Base-by-base conservation (phyloP, 2,797 vertebrate species). In the Phalloptychus januarius region DNA sequence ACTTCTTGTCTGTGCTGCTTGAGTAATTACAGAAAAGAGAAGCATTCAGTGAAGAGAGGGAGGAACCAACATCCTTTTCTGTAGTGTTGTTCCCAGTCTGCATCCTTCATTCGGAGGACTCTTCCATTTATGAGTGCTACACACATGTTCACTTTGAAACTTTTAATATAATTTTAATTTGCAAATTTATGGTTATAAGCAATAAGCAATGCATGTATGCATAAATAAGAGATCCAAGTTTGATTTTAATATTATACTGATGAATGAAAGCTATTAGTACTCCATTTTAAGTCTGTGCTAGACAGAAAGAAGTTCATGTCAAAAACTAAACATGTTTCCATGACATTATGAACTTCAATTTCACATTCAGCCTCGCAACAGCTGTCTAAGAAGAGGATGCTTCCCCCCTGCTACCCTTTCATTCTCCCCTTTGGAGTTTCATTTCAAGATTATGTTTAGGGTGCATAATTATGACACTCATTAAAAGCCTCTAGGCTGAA, bases 381-480 rank as follows among this genome's bases (percentile, higher is more conserved):
- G 90, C 85, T 90, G 86, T 83, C 0, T 70, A 65, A 76, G 54
- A 84, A 79, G 70, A 88, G 71, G 45, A 85, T 75, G 78, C 36
- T 56, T 76, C 28, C 54, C 31, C 78, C 79, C 71, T 58, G 23
- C 18, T 40, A 28, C 70, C 33, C 75, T 42, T 15, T 25, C 33
- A 16, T 13, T 33, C 38, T 16, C 38, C 46, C 10, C 15, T 76
- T 92, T 85, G 87, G 86, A 89, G 83, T 86, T 91, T 93, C 84
- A 88, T 91, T 93, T 91, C 80, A 93, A 92, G 90, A 93, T 89
- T 89, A 91, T 93, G 93, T 93, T 93, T 91, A 84, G 84, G 92
- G 87, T 91, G 88, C 92, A 91, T 92, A 92, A 93, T 93, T 92
- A 93, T 89, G 89, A 92, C 88, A 91, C 91, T 93, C 91, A 94